Base-by-base conservation (phyloP, 2,113 vertebrate species). In the Halcyon malimbica region DNA sequence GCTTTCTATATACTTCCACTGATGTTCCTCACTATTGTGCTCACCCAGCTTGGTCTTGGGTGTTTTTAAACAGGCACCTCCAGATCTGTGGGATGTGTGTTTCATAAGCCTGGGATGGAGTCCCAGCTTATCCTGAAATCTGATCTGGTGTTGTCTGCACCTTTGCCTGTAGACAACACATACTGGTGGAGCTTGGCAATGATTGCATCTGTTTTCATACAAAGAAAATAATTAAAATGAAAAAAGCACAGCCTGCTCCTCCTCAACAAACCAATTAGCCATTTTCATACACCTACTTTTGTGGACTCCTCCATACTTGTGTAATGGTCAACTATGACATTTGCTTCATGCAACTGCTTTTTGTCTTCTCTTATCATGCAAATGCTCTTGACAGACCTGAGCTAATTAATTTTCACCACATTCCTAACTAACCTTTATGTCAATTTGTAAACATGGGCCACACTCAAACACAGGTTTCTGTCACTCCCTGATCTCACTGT, bases 401-500 rank as follows among this genome's bases (percentile, higher is more conserved):
- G 68, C 18, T 88, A 76, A 93, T 93, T 69, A 65, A 41, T 92
- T 92, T 95, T 42, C 24, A 25, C 41, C 65, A 24, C 93, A 31
- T 77, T 83, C n/a, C 16, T 54, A 23, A 28, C 41, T 67, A 68
- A 80, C 44, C 59, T 80, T 83, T 86, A 65, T 60, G 48, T 60
- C 64, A 77, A 31, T 80, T 77, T 68, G n/a, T 82, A 78, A 69
- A 63, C 42, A 25, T 23, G 33, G 50, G 33, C 68, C 79, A 86
- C 63, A 65, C 33, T 76, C 63, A 62, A 65, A 37, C 6, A 25
- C 26, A 23, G 5, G 10, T 76, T 90, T 85, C 70, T 62, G 74
- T 10, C n/a, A 59, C 59, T 87, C 83, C 71, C 37, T 70, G 50
- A 44, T 62, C 28, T 89, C 65, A 37, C 28, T 46, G 26, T 42